These are phyloP conservation scores for Pampusana beccarii DNA, from an alignment of 2,113 vertebrate genomes.

Conservation along the genomic window DNA sequence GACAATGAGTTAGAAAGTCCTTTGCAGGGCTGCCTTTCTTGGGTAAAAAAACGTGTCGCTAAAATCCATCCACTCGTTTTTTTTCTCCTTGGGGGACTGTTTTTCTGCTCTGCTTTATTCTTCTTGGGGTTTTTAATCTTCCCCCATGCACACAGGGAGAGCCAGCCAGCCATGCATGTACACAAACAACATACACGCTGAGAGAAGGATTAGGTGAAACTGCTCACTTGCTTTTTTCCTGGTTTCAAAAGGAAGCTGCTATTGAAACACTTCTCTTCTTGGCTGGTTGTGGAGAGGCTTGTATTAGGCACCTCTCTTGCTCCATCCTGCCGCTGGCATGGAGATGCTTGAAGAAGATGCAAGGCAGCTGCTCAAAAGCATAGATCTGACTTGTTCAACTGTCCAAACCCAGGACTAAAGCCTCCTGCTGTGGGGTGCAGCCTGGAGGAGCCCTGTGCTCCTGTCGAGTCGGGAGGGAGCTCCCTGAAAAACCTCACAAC, in stretches of 20 bases:
- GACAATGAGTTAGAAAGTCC: constrained; percentile 7
- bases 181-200: fast-evolving
- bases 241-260: background rate
- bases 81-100: background rate
- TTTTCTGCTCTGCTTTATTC: background rate
- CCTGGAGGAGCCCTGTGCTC: background rate
- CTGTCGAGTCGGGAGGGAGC: background rate
- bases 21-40: constrained; percentile 44
- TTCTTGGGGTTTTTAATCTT: background rate
- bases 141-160: background rate
- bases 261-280: background rate
- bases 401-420: background rate
- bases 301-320: background rate
- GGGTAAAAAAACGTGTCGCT: background rate
- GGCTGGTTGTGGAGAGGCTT: background rate
- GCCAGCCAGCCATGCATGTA: background rate
- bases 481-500: background rate
- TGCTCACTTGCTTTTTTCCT: background rate
- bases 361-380: background rate
- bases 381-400: background rate
- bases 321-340: background rate
- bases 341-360: background rate
- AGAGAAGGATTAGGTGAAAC: background rate
- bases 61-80: background rate
- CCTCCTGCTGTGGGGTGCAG: background rate